Evolutionary conservation across 2,888 invertebrate species (phyloP).

Genomic region (Melanostoma mellinum): DNA sequence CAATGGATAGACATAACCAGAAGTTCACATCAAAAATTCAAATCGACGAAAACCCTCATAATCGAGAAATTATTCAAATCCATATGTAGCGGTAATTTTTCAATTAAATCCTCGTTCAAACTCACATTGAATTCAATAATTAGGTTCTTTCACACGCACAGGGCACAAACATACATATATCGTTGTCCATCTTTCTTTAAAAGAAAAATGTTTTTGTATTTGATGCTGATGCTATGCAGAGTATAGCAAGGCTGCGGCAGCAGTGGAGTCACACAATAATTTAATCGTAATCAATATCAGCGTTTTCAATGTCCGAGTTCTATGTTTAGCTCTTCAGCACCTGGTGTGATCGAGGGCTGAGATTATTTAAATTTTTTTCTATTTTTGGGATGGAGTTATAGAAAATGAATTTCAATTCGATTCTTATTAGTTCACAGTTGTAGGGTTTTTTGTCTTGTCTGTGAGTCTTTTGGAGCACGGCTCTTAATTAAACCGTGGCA

Average conservation of each 20-base stretch:
- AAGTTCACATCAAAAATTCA: conserved; percentile 7
- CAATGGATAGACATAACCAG: conserved; percentile 16
- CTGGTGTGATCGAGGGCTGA: conserved; percentile 49
- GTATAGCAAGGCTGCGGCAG: conserved; percentile 1
- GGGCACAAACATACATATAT: conserved; percentile 26
- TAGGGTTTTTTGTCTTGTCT: not conserved
- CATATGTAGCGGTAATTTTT: conserved; percentile 66
- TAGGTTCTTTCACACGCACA: conserved; percentile 65
- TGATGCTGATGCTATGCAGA: not conserved
- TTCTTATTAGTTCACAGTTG: conserved; percentile 36
- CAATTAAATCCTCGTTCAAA: conserved; percentile 72
- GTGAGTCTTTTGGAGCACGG: not conserved
- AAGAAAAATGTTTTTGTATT: not conserved
- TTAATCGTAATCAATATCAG: conserved; percentile 63
- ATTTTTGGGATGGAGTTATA: conserved; percentile 6
- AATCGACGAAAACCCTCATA: conserved; percentile 31
- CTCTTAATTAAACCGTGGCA: conserved; percentile 62
- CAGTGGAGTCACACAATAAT: conserved; percentile 51
- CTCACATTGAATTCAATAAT: conserved; percentile 70
- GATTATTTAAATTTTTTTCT: conserved; percentile 65
- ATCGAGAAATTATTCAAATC: conserved; percentile 70
- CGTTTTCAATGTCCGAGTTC: conserved; percentile 43
- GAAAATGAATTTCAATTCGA: conserved; percentile 45
- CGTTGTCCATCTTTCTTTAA: not conserved
- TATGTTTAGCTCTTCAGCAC: conserved; percentile 57